A percentile compares a stretch with the other conserved stretches of the same genome.
These are phyloP conservation scores for Rattus norvegicus DNA, from an alignment of 2,113 vertebrate species.

Conservation along the genomic window GRCr8 NC_086020.1:32532501-32533000, in stretches of 20 bases:
- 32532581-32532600: not conserved
- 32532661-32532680: not conserved
- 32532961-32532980: not conserved
- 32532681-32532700: not conserved
- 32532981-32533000: not conserved
- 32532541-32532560: not conserved
- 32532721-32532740: not conserved
- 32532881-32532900: not conserved
- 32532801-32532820: not conserved
- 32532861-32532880: not conserved
- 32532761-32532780: not conserved
- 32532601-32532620: not conserved
- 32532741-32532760: not conserved
- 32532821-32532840: not conserved
- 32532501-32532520: not conserved
- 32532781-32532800: not conserved
- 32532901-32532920: not conserved
- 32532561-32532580: not conserved
- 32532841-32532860: not conserved
- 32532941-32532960: not conserved
- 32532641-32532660: no score
- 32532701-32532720: not conserved
- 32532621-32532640: not conserved
- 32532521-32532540: slow-evolving; percentile 11
- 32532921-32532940: not conserved